These are phyloP conservation scores for Drosophila lowei DNA, from an alignment of 1,140 invertebrate genomes.

Conservation along the genomic window DNA sequence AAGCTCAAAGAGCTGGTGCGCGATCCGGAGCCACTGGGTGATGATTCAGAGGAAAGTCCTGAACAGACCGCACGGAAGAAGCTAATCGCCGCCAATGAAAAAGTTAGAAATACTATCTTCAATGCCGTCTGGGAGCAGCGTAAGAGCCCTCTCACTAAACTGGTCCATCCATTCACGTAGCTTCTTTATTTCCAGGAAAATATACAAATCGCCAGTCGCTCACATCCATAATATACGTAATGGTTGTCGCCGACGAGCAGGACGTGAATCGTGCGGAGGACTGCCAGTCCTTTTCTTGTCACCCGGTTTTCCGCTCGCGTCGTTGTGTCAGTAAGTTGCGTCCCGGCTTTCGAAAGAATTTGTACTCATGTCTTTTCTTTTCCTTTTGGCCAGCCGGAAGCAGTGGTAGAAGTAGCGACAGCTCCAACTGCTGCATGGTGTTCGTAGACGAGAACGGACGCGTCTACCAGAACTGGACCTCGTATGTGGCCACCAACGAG, in stretches of 20 bases:
- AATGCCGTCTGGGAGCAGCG: slow-evolving; percentile 67
- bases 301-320: slow-evolving; percentile 69
- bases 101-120: slow-evolving; percentile 48
- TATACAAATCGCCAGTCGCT: slow-evolving; percentile 67
- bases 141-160: slow-evolving; percentile 19
- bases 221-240: slow-evolving; percentile 67
- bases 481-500: slow-evolving; percentile 61
- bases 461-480: slow-evolving; percentile 72
- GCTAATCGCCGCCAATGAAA: slow-evolving; percentile 16
- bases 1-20: slow-evolving; percentile 52
- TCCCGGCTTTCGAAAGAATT: background rate
- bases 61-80: background rate
- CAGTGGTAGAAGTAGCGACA: slow-evolving; percentile 36
- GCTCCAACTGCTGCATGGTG: slow-evolving; percentile 68
- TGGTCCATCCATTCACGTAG: background rate
- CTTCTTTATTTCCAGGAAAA: slow-evolving; percentile 54
- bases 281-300: slow-evolving; percentile 46
- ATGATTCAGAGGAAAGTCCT: background rate
- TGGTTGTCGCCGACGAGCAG: slow-evolving; percentile 48
- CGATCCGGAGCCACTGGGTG: slow-evolving; percentile 18
- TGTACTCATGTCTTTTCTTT: background rate
- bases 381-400: slow-evolving; percentile 15
- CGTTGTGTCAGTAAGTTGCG: slow-evolving; percentile 63
- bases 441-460: slow-evolving; percentile 73
- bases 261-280: slow-evolving; percentile 43